Percentiles rank a stretch among this genome's conserved stretches.
Conservation (phyloP, 1,140 invertebrate genomes). For the Drosophila repletoides region DNA sequence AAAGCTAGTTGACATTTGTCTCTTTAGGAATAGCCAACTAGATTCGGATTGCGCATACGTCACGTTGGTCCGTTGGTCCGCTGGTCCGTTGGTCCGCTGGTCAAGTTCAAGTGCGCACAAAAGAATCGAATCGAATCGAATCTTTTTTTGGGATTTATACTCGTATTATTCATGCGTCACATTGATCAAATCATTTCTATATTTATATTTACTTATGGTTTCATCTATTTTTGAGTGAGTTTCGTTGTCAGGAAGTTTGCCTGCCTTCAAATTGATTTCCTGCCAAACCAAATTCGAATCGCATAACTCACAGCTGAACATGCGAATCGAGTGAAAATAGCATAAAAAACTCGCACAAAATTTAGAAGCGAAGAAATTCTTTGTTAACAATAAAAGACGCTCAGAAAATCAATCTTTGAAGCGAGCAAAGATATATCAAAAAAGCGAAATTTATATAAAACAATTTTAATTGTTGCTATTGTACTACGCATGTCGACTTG, state of each 20-base stretch:
- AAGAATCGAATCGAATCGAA: constrained; percentile 5
- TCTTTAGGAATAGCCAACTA: not conserved
- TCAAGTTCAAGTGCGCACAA: constrained; percentile 32
- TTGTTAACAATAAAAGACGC: not conserved
- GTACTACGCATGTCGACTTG: constrained; percentile 78
- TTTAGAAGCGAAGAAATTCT: too few species aligned
- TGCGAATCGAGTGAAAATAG: too few species aligned
- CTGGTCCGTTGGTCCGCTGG: too few species aligned
- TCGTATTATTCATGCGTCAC: constrained; percentile 33
- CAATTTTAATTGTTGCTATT: constrained; percentile 78
- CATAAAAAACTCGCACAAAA: too few species aligned
- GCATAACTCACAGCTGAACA: constrained; percentile 5
- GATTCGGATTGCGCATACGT: constrained; percentile 30
- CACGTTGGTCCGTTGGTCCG: too few species aligned
- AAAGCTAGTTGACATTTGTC: constrained; percentile 20
- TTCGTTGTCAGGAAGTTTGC: constrained; percentile 11
- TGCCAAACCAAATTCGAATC: not conserved
- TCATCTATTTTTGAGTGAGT: constrained; percentile 30
- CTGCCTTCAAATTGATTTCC: constrained; percentile 31
- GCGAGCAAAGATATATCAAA: too few species aligned
- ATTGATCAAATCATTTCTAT: constrained; percentile 34
- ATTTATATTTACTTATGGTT: constrained; percentile 36
- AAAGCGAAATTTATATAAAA: too few species aligned
- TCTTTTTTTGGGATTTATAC: not conserved
- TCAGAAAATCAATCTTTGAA: not conserved